A percentile compares a stretch with the other conserved stretches of the same genome.
Conservation (phyloP, 2,888 invertebrate species). For the Drosophila falleni region DNA sequence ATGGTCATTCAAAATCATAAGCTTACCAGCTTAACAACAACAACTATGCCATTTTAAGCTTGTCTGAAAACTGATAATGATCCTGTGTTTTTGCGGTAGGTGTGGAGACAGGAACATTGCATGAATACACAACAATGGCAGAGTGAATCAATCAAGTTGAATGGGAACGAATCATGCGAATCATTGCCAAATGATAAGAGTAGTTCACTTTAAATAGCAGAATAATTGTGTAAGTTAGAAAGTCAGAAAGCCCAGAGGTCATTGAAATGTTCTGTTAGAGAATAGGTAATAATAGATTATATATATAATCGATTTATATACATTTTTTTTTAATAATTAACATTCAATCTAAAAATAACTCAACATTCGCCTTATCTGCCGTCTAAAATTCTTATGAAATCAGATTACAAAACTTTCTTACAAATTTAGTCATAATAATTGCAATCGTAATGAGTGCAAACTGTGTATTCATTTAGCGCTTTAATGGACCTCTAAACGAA, state of each 20-base stretch:
- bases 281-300: too few relatives aligned
- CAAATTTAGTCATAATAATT: not conserved
- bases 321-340: too few relatives aligned
- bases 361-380: too few relatives aligned
- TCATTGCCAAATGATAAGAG: not conserved
- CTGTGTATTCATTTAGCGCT: constrained; percentile 7
- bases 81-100: constrained; percentile 7
- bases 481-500: not conserved
- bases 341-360: too few relatives aligned
- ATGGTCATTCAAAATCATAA: constrained; percentile 50
- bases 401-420: not conserved
- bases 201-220: not conserved
- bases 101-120: not conserved
- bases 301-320: too few relatives aligned
- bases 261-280: too few relatives aligned
- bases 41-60: constrained; percentile 8
- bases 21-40: constrained; percentile 19
- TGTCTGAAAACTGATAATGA: constrained; percentile 29
- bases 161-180: not conserved
- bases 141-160: not conserved
- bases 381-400: too few relatives aligned
- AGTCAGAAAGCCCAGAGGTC: not conserved
- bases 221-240: not conserved
- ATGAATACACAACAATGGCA: not conserved
- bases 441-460: not conserved